Conservation (phyloP, 2,113 vertebrate species). For the Romanogobio albipinnatus region DNA sequence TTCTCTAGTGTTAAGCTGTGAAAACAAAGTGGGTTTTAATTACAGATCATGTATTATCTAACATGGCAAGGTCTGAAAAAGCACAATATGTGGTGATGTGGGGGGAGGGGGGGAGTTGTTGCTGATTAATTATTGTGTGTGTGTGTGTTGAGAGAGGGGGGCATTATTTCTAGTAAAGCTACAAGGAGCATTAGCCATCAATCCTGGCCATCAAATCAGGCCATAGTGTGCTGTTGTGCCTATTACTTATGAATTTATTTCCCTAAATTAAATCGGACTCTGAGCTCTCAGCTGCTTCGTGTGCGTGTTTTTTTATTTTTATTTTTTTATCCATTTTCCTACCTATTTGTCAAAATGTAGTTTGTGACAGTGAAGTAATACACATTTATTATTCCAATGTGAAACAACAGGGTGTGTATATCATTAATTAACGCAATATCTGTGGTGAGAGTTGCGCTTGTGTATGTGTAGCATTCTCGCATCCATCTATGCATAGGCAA, state of each 20-base stretch:
- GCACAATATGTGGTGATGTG: constrained; percentile 8
- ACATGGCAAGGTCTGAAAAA: constrained; percentile 5
- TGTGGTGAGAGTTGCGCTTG: constrained; percentile 39
- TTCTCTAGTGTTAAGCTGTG: background rate
- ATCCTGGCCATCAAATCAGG: constrained; percentile 75
- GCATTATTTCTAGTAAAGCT: constrained; percentile 73
- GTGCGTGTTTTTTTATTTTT: constrained; percentile 63
- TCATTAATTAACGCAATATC: constrained; percentile 77
- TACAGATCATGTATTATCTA: constrained; percentile 31
- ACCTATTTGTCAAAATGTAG: constrained; percentile 82
- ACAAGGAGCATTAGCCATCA: constrained; percentile 75
- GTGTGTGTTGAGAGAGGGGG: constrained; percentile 61
- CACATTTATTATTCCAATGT: constrained; percentile 79
- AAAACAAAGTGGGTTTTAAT: constrained; percentile 29
- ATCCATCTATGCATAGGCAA: constrained; percentile 21
- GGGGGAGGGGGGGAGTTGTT: background rate
- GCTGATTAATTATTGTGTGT: constrained; percentile 34
- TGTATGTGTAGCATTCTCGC: background rate
- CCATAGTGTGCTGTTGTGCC: constrained; percentile 77
- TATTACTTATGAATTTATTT: constrained; percentile 81
- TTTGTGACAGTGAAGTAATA: constrained; percentile 78
- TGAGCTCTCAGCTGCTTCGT: constrained; percentile 73
- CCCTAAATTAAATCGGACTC: constrained; percentile 82
- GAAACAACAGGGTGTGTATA: constrained; percentile 75
- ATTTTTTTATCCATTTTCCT: constrained; percentile 65